Evolutionary conservation across 2,888 invertebrate genomes (phyloP).

Genomic region (Diarsia brunnea): DNA sequence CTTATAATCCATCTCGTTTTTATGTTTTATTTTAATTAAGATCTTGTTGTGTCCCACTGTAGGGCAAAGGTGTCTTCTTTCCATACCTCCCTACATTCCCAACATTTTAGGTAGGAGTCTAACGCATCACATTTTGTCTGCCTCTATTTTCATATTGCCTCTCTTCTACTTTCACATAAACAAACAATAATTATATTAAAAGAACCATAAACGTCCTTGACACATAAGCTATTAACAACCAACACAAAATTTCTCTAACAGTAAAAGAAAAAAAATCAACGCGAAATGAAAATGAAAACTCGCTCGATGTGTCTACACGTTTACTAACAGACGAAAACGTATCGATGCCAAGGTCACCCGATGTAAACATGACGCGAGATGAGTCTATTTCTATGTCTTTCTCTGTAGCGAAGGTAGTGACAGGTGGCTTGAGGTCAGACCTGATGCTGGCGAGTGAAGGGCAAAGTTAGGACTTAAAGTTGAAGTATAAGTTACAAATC

Average conservation of each 20-base stretch:
- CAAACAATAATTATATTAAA: background rate
- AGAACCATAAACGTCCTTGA: constrained; percentile 25
- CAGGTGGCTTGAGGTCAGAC: constrained; percentile 48
- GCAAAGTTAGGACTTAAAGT: background rate
- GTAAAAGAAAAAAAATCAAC: constrained; percentile 36
- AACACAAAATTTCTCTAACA: constrained; percentile 2
- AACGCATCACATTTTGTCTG: background rate
- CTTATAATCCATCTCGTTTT: background rate
- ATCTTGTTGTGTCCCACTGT: background rate
- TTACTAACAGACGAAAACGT: constrained; percentile 71
- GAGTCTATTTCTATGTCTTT: constrained; percentile 67
- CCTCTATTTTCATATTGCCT: background rate
- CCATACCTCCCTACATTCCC: too few species aligned
- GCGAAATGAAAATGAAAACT: constrained; percentile 51
- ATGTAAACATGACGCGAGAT: constrained; percentile 63
- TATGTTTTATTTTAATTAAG: background rate
- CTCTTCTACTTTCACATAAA: background rate
- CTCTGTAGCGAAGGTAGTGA: constrained; percentile 40
- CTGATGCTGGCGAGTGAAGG: constrained; percentile 12
- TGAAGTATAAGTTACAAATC: background rate
- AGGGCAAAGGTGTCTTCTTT: too few species aligned
- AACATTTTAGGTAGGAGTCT: too few species aligned
- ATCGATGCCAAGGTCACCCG: constrained; percentile 78
- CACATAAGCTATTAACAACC: constrained; percentile 36
- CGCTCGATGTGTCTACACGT: constrained; percentile 63